Percentiles rank a stretch among this genome's conserved stretches.
phyloP scores from a whole-genome alignment of 2,797 vertebrate species.

The Sebastes trivittatus region DNA sequence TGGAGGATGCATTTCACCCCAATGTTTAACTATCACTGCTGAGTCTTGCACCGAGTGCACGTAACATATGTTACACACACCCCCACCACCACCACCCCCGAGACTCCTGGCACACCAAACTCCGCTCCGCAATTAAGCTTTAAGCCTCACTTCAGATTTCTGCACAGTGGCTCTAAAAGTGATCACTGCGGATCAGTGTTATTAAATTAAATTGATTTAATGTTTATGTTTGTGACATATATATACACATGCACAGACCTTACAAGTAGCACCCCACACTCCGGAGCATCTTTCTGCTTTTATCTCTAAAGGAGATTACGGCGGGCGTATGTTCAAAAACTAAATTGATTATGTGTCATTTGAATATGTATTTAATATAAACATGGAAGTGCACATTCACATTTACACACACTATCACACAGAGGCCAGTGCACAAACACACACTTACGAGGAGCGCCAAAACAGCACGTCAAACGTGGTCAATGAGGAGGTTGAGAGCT shows the following conservation, averaged over 20 bases:
- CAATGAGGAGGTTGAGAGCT: conserved; percentile 33
- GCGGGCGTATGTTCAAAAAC: conserved; percentile 20
- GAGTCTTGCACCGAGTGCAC: conserved; percentile 62
- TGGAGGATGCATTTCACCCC: conserved; percentile 70
- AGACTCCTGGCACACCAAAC: conserved; percentile 64
- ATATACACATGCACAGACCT: background rate
- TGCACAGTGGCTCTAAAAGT: conserved; percentile 62
- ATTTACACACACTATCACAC: background rate
- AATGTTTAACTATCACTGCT: conserved; percentile 71
- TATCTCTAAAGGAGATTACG: conserved; percentile 34
- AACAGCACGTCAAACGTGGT: conserved; percentile 19
- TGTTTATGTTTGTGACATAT: conserved; percentile 54
- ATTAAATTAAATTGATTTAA: conserved; percentile 69
- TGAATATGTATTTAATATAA: conserved; percentile 47
- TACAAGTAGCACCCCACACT: background rate
- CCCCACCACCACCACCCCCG: conserved; percentile 34
- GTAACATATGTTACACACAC: conserved; percentile 72
- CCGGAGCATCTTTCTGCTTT: conserved; percentile 18
- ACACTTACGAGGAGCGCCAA: conserved; percentile 5
- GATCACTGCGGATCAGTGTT: conserved; percentile 67
- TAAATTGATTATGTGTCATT: conserved; percentile 38
- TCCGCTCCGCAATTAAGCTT: conserved; percentile 69
- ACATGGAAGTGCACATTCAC: conserved; percentile 1
- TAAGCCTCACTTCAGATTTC: conserved; percentile 65
- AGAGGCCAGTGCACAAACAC: conserved; percentile 8